These are phyloP conservation scores for Zaprionus ghesquierei DNA, from an alignment of 1,140 invertebrate species.

Conservation along the genomic window DNA sequence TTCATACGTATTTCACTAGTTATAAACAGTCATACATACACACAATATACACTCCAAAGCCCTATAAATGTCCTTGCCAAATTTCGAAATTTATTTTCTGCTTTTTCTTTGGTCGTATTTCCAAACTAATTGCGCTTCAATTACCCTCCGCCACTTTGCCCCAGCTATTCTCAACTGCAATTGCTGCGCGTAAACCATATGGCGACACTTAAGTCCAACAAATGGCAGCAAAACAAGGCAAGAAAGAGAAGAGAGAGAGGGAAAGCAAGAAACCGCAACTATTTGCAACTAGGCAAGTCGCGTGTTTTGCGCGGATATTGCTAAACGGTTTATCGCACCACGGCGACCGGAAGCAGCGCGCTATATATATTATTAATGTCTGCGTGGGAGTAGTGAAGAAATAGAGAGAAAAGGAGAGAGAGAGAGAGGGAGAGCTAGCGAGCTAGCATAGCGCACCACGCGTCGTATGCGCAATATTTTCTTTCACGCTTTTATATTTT, in stretches of 20 bases:
- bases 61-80: not conserved
- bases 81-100: not conserved
- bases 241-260: not conserved
- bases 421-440: not conserved
- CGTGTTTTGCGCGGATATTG: constrained; percentile 55
- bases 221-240: not conserved
- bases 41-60: not conserved
- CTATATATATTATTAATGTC: constrained; percentile 74
- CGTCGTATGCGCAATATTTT: constrained; percentile 72
- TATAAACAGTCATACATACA: too few species aligned
- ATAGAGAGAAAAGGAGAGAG: not conserved
- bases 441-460: constrained; percentile 41
- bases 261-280: not conserved
- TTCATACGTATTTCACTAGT: too few species aligned
- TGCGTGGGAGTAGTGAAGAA: not conserved
- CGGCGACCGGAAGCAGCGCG: constrained; percentile 44
- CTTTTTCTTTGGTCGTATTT: not conserved
- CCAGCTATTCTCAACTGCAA: not conserved
- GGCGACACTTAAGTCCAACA: not conserved
- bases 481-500: constrained; percentile 56
- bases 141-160: not conserved
- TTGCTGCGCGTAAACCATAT: not conserved
- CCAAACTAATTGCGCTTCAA: not conserved
- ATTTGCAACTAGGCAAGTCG: constrained; percentile 18
- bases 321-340: constrained; percentile 78